Base-by-base conservation (phyloP, 2,888 invertebrate genomes). In the Leptura quadrifasciata region DNA sequence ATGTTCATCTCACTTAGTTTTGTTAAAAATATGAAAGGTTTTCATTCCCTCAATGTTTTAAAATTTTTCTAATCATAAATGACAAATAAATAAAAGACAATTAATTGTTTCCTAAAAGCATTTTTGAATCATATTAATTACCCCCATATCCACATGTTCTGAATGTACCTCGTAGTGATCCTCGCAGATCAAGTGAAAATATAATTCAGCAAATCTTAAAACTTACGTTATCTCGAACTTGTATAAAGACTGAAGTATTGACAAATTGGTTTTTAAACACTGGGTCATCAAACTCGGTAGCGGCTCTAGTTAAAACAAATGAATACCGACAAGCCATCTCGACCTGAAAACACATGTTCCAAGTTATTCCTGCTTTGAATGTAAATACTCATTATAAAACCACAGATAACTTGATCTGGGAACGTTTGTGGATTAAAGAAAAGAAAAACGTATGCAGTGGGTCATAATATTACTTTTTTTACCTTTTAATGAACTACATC, bases 201-300 rank as follows among this genome's bases (percentile, higher is more conserved):
- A 3, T n/a, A n/a, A n/a, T 12, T 47, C 47, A 47, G 5, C 47
- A 47, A 47, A n/a, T 47, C 47, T n/a, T 4, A n/a, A 47, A 47
- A 47, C n/a, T 6, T n/a, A 47, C 47, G n/a, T 15, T 47, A n/a
- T 47, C n/a, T n/a, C 3, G 3, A 47, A 15, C n/a, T 47, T 2
- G n/a, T 47, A n/a, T n/a, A n/a, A 47, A 47, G 47, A 47, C 3
- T n/a, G 0, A 9, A 9, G 57, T 57, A 21, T 20, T 57, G 21
- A 57, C 57, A 21, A 57, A 57, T 57, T 21, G n/a, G 4, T n/a
- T 47, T 47, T 47, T 47, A 47, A 24, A 21, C 61, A 21, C n/a
- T 61, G 58, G 71, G 71, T 71, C 71, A 71, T 71, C 60, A 71
- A 61, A 60, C 71, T 47, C 58, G 20, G 60, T 27, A 27, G 57